A percentile compares a stretch with the other conserved stretches of the same genome.
phyloP scores from a whole-genome alignment of 2,888 invertebrate genomes.

The Ganaspis brasiliensis region DNA sequence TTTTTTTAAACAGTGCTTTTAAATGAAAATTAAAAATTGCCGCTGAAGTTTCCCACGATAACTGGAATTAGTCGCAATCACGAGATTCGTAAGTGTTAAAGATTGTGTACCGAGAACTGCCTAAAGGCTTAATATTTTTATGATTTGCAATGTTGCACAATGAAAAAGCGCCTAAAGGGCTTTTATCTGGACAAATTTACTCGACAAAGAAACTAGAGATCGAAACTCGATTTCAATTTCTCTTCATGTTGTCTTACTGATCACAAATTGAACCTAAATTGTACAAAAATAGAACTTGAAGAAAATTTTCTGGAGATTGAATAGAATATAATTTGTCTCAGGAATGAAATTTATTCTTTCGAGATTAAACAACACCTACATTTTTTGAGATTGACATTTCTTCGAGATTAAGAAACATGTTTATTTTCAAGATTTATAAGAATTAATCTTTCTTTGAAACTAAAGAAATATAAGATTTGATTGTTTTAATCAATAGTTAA shows the following conservation, averaged over 20 bases:
- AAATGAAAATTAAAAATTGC: constrained; percentile 3
- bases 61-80: not conserved
- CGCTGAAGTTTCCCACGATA: constrained; percentile 1
- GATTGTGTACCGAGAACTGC: not conserved
- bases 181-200: constrained; percentile 10
- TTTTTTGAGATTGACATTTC: no score
- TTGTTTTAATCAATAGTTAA: not conserved
- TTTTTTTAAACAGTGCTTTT: no score
- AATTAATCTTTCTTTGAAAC: no score
- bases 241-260: not conserved
- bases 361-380: no score
- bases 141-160: constrained; percentile 6
- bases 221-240: not conserved
- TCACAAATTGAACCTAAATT: not conserved
- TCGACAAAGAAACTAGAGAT: not conserved
- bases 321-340: no score
- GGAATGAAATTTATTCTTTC: no score
- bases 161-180: not conserved
- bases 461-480: not conserved
- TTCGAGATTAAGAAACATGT: no score
- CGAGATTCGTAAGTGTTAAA: not conserved
- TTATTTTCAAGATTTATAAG: no score
- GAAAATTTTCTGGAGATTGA: no score
- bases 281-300: no score
- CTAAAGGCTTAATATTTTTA: not conserved